Evolutionary conservation across 2,888 invertebrate species (phyloP).

Genomic region (Gisinianus flammeolus): DNA sequence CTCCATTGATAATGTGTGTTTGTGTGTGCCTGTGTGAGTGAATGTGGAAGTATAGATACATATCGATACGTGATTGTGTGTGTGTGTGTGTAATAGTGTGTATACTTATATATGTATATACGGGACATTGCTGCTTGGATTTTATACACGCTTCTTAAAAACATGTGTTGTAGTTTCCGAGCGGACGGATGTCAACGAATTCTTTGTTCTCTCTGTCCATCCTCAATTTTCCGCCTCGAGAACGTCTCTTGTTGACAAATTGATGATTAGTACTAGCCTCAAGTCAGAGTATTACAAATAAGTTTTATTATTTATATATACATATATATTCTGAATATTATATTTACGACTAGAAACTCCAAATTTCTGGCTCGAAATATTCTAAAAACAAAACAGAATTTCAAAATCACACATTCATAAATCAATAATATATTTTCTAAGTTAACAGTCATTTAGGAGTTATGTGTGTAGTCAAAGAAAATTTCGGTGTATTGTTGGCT

Average conservation of each 20-base stretch:
- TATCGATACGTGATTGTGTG: background rate
- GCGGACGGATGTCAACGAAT: conserved; percentile 39
- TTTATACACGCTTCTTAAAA: conserved; percentile 17
- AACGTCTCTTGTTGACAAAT: conserved; percentile 38
- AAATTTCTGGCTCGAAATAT: too few relatives aligned
- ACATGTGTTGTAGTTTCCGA: conserved; percentile 35
- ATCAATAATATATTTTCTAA: background rate
- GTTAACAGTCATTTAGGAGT: background rate
- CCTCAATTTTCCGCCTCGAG: conserved; percentile 37
- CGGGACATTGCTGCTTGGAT: background rate
- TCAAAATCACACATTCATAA: background rate
- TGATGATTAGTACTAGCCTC: conserved; percentile 15
- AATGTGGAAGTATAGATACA: too few relatives aligned
- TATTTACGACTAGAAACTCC: too few relatives aligned
- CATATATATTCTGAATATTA: conserved; percentile 18
- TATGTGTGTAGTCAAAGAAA: background rate
- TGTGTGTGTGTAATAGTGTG: background rate
- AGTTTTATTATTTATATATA: conserved; percentile 9
- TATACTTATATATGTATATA: background rate
- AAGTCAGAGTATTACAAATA: background rate
- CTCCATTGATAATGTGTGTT: background rate
- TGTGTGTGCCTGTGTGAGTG: background rate
- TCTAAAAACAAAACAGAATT: background rate
- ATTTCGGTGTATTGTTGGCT: background rate
- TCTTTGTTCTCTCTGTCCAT: conserved; percentile 39